Evolutionary conservation across 2,113 vertebrate species (phyloP).

Genomic region (Pangasianodon hypophthalmus): DNA sequence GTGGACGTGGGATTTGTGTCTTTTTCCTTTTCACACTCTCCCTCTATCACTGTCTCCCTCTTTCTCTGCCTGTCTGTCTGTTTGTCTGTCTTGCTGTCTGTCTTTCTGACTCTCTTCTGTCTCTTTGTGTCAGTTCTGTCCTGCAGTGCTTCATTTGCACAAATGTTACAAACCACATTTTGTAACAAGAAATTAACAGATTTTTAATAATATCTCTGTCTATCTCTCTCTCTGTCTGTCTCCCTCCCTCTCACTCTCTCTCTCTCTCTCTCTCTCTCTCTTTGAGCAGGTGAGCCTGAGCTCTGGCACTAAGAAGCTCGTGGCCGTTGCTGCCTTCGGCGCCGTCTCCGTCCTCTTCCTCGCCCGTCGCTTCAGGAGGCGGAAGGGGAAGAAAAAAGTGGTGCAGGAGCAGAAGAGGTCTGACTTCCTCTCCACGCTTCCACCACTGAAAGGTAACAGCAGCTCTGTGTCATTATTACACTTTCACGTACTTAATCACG

Average conservation of each 20-base stretch:
- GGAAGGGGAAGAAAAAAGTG: conserved; percentile 80
- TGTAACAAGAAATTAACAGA: too few species aligned
- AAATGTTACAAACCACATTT: too few species aligned
- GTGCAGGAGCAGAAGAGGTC: conserved; percentile 81
- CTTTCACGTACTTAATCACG: not conserved
- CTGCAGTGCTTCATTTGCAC: too few species aligned
- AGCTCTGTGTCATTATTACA: not conserved
- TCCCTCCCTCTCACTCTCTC: conserved; percentile 6
- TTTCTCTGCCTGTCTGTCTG: not conserved
- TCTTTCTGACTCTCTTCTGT: not conserved
- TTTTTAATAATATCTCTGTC: not conserved
- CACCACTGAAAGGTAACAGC: conserved; percentile 79
- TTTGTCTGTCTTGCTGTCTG: not conserved
- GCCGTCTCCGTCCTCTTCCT: conserved; percentile 87
- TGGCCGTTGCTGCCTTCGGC: conserved; percentile 84
- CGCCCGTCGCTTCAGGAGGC: conserved; percentile 88
- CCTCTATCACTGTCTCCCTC: not conserved
- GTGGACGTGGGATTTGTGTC: not conserved
- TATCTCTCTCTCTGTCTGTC: not conserved
- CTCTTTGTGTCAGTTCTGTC: not conserved
- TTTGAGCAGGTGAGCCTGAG: conserved; percentile 82
- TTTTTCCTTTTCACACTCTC: not conserved
- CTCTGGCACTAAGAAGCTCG: conserved; percentile 83
- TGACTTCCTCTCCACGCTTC: conserved; percentile 69
- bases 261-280: conserved; percentile 22